Evolutionary conservation across 2,113 vertebrate genomes (phyloP).

Genomic region (Cheilinus undulatus): DNA sequence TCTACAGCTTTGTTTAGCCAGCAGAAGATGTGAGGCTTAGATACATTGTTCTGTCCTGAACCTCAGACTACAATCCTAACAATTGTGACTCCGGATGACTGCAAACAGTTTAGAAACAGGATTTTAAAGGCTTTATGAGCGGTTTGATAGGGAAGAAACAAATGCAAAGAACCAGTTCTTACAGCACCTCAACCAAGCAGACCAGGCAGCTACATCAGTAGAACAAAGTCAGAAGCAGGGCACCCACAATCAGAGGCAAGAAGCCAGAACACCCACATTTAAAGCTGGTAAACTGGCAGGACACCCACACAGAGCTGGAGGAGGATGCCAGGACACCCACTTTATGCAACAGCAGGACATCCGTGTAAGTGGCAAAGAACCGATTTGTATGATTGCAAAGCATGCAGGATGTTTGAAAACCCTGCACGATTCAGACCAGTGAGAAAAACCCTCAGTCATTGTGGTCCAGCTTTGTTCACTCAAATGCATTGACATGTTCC

Average conservation of each 20-base stretch:
- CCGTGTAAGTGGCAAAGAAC: not conserved
- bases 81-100: too few relatives aligned
- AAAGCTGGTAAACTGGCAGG: slow-evolving; percentile 27
- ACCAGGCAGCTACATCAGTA: not conserved
- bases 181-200: not conserved
- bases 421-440: slow-evolving; percentile 20
- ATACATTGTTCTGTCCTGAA: too few relatives aligned
- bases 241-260: slow-evolving; percentile 35
- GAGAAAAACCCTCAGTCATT: slow-evolving; percentile 34
- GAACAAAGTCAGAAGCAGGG: slow-evolving; percentile 16
- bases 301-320: slow-evolving; percentile 30
- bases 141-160: not conserved
- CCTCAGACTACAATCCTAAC: too few relatives aligned
- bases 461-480: slow-evolving; percentile 47
- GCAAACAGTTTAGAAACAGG: too few relatives aligned
- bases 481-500: slow-evolving; percentile 36
- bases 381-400: slow-evolving; percentile 32
- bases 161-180: not conserved
- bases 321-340: slow-evolving; percentile 36
- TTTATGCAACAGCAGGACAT: slow-evolving; percentile 22
- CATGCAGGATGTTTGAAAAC: slow-evolving; percentile 4
- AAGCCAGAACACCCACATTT: slow-evolving; percentile 33
- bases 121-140: not conserved
- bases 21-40: not conserved
- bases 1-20: not conserved